Evolutionary conservation across 2,888 invertebrate species (phyloP).

Genomic region (Apamea epomidion): DNA sequence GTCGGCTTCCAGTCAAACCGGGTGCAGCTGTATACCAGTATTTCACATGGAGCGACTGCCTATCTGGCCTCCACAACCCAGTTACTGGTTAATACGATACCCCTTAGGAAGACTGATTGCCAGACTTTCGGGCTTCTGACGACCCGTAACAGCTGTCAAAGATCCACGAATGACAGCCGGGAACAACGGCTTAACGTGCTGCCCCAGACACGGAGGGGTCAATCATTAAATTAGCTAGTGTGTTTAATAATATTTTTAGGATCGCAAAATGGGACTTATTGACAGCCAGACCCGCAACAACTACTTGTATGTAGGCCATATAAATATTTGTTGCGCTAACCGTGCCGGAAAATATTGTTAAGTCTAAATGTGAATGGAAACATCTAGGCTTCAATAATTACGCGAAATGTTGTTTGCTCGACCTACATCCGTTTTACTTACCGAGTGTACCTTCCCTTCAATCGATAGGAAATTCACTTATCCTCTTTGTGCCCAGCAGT

Average conservation of each 20-base stretch:
- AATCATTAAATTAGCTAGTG: background rate
- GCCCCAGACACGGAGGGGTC: background rate
- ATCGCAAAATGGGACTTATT: background rate
- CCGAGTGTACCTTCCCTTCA: slow-evolving; percentile 72
- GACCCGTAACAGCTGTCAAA: too few species aligned
- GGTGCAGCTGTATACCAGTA: too few species aligned
- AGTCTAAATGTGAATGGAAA: slow-evolving; percentile 61
- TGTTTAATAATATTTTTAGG: background rate
- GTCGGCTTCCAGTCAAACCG: too few species aligned
- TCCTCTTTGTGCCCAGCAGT: slow-evolving; percentile 53
- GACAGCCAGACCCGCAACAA: too few species aligned
- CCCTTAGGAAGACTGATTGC: background rate
- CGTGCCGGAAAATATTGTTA: too few species aligned
- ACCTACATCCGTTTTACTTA: slow-evolving; percentile 78
- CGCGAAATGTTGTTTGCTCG: slow-evolving; percentile 68
- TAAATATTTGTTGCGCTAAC: too few species aligned
- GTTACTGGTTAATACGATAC: too few species aligned
- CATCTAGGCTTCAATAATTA: slow-evolving; percentile 72
- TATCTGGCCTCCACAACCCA: too few species aligned
- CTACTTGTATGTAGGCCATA: too few species aligned
- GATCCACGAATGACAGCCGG: too few species aligned
- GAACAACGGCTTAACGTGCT: background rate
- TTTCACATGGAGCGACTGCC: too few species aligned
- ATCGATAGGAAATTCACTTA: slow-evolving; percentile 81
- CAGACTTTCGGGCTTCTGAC: background rate